Percentiles rank a stretch among this genome's conserved stretches.
These are phyloP conservation scores for Karalla daura DNA, from an alignment of 2,797 vertebrate species.

Conservation along the genomic window DNA sequence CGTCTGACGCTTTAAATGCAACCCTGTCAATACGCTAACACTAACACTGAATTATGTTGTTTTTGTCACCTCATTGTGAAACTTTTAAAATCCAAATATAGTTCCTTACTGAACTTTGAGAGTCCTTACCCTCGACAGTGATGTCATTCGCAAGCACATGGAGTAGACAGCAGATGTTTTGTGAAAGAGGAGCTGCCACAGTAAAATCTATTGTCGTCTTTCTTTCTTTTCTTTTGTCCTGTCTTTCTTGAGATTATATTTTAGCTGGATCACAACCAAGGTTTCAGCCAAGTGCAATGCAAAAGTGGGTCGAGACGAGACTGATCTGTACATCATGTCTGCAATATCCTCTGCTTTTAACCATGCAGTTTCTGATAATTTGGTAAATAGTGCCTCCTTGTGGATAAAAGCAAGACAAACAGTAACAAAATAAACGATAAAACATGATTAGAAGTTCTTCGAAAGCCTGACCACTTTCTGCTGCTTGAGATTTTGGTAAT, in stretches of 20 bases:
- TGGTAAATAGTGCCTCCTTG: slow-evolving; percentile 26
- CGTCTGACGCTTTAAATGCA: slow-evolving; percentile 3
- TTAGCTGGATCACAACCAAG: background rate
- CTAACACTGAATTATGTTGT: background rate
- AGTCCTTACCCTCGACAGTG: slow-evolving; percentile 7
- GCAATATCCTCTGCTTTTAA: background rate
- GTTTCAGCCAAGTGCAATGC: background rate
- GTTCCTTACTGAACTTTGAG: slow-evolving; percentile 4
- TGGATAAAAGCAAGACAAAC: background rate
- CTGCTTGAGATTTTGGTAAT: no score
- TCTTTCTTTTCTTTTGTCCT: no score
- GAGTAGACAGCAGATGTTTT: background rate
- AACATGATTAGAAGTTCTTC: no score
- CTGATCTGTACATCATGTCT: background rate
- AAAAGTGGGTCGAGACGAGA: background rate
- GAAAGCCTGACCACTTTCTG: no score
- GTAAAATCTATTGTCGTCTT: no score
- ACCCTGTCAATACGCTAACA: background rate
- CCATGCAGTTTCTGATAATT: background rate
- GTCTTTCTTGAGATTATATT: background rate
- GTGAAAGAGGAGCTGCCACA: background rate
- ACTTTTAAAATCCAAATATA: slow-evolving; percentile 45
- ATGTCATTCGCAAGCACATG: slow-evolving; percentile 9
- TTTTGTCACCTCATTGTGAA: slow-evolving; percentile 46
- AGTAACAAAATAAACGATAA: background rate